These are phyloP conservation scores for Chaenogobius annularis DNA, from an alignment of 2,113 vertebrate genomes.

Conservation along the genomic window DNA sequence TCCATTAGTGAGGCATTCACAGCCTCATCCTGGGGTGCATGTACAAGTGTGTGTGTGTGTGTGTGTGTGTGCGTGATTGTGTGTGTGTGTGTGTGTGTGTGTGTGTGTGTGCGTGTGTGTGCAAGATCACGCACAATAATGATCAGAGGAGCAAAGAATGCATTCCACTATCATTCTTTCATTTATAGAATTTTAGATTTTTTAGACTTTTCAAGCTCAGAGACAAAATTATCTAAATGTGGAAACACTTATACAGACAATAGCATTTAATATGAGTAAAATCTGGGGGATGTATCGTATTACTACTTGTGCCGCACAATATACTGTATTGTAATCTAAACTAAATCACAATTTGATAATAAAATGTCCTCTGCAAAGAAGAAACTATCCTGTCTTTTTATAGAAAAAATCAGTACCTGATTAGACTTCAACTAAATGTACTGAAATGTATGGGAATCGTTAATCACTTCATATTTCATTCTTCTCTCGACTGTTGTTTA, in stretches of 20 bases:
- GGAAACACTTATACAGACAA: background rate
- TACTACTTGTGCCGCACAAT: too few species aligned
- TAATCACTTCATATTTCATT: too few species aligned
- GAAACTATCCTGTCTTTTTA: too few species aligned
- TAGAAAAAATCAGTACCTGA: too few species aligned
- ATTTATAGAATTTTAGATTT: background rate
- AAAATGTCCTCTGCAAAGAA: too few species aligned
- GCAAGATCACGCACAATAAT: background rate
- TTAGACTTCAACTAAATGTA: too few species aligned
- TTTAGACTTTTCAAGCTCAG: background rate
- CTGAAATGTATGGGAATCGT: too few species aligned
- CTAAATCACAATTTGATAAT: too few species aligned
- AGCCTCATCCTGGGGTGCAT: too few species aligned
- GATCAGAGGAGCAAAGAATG: background rate
- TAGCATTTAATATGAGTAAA: background rate
- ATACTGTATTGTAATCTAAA: too few species aligned
- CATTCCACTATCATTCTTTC: background rate
- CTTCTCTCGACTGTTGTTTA: too few species aligned
- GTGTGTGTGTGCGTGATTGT: background rate
- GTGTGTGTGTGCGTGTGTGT: background rate
- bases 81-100: background rate
- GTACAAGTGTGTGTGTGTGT: constrained; percentile 8
- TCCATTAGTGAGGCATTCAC: constrained; percentile 9
- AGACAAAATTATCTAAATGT: background rate
- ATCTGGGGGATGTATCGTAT: background rate